These are phyloP conservation scores for Solenopsis invicta DNA, from an alignment of 1,140 invertebrate species.

Conservation along the genomic window DNA sequence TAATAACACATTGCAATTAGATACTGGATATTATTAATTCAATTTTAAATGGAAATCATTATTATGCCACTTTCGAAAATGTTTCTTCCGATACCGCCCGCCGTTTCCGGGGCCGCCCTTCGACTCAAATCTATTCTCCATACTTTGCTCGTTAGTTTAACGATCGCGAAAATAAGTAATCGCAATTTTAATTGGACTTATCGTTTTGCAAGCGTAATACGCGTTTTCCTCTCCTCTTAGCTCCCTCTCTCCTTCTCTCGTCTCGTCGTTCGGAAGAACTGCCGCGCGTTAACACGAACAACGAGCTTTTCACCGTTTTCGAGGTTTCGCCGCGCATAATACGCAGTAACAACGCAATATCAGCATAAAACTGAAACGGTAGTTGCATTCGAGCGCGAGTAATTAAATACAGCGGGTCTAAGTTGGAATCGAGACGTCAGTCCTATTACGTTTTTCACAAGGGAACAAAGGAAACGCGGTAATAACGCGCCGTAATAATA, in stretches of 20 bases:
- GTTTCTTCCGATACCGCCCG: neutral
- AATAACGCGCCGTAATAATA: conserved; percentile 58
- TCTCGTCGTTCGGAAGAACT: conserved; percentile 17
- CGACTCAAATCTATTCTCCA: neutral
- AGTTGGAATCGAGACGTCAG: conserved; percentile 55
- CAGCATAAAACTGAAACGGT: conserved; percentile 37
- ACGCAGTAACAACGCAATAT: conserved; percentile 42
- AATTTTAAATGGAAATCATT: neutral
- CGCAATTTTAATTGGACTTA: conserved; percentile 58
- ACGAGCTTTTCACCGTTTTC: conserved; percentile 45
- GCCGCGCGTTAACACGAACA: conserved; percentile 26
- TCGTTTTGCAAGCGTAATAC: conserved; percentile 40
- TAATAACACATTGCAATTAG: conserved; percentile 22
- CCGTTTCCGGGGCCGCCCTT: neutral
- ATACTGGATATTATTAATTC: conserved; percentile 23
- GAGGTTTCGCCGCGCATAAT: conserved; percentile 46
- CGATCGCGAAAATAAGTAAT: conserved; percentile 44
- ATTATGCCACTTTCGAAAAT: neutral
- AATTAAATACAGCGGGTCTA: conserved; percentile 51
- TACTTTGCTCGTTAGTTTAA: conserved; percentile 47
- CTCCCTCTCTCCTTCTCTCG: neutral
- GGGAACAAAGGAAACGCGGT: conserved; percentile 56
- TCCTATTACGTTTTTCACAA: conserved; percentile 57
- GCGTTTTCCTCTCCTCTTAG: neutral
- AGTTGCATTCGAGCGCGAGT: conserved; percentile 38